A percentile compares a stretch with the other conserved stretches of the same genome.
Conservation (phyloP, 2,888 invertebrate species). For the Caradrina clavipalpis region DNA sequence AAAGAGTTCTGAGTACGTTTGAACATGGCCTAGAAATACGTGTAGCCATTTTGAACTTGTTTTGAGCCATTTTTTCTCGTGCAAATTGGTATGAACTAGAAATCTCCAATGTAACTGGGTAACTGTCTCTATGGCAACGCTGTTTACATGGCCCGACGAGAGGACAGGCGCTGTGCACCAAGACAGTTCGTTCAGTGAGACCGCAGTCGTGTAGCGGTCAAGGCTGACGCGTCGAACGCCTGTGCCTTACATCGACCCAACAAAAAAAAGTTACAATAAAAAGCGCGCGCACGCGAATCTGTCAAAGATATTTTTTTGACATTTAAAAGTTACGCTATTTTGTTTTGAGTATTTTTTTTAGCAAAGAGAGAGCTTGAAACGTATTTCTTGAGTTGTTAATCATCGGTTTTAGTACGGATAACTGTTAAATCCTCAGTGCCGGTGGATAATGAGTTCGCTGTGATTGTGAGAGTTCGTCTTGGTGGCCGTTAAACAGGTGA, state of each 20-base stretch:
- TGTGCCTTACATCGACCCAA: slow-evolving; percentile 68
- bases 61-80: slow-evolving; percentile 32
- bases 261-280: slow-evolving; percentile 77
- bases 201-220: slow-evolving; percentile 88
- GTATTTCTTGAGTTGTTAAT: slow-evolving; percentile 73
- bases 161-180: slow-evolving; percentile 77
- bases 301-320: slow-evolving; percentile 73
- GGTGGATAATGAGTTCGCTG: slow-evolving; percentile 88
- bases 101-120: slow-evolving; percentile 67
- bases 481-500: slow-evolving; percentile 87
- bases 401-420: slow-evolving; percentile 82
- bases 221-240: slow-evolving; percentile 81
- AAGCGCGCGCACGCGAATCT: slow-evolving; percentile 86
- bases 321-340: slow-evolving; percentile 55
- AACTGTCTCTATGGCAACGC: slow-evolving; percentile 62
- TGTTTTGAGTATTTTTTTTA: slow-evolving; percentile 55
- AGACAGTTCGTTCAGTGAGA: slow-evolving; percentile 82
- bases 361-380: slow-evolving; percentile 41
- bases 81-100: slow-evolving; percentile 59
- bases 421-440: slow-evolving; percentile 86
- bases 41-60: slow-evolving; percentile 12
- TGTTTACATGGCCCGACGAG: slow-evolving; percentile 81
- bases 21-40: slow-evolving; percentile 10
- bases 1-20: background rate
- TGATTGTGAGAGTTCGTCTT: slow-evolving; percentile 86